Evolutionary conservation across 2,888 invertebrate species (phyloP).

Genomic region (Pardosa pseudoannulata): DNA sequence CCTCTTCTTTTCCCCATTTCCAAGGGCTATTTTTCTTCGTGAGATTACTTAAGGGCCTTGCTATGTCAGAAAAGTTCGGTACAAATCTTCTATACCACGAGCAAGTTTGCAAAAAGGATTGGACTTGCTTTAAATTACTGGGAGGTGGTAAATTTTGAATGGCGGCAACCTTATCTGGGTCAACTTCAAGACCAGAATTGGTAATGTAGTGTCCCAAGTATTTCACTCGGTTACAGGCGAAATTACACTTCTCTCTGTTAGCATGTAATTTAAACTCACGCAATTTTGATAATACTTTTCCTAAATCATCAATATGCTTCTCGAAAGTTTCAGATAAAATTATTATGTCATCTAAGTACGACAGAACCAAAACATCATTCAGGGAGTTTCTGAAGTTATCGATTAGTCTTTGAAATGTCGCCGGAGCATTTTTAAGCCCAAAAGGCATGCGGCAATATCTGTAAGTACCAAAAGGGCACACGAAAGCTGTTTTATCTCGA

Average conservation of each 20-base stretch:
- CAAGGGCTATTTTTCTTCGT: too few species aligned
- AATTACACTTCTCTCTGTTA: slow-evolving; percentile 73
- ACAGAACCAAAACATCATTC: slow-evolving; percentile 71
- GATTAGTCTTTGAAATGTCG: slow-evolving; percentile 75
- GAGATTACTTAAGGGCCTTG: too few species aligned
- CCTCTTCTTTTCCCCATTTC: too few species aligned
- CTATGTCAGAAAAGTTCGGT: too few species aligned
- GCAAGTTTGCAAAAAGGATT: too few species aligned
- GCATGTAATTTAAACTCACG: too few species aligned
- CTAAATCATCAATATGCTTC: slow-evolving; percentile 56
- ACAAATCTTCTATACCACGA: too few species aligned
- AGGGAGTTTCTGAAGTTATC: slow-evolving; percentile 69
- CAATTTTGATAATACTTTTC: too few species aligned
- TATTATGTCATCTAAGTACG: slow-evolving; percentile 75
- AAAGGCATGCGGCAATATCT: slow-evolving; percentile 75
- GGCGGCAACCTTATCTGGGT: slow-evolving; percentile 28
- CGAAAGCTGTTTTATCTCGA: slow-evolving; percentile 74
- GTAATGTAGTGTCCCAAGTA: slow-evolving; percentile 61
- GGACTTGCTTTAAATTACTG: too few species aligned
- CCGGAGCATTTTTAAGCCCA: slow-evolving; percentile 74
- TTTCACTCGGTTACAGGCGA: slow-evolving; percentile 52
- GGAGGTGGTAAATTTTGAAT: slow-evolving; percentile 52
- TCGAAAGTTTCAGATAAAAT: slow-evolving; percentile 72
- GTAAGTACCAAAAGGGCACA: slow-evolving; percentile 72
- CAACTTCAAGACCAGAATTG: slow-evolving; percentile 11